These are phyloP conservation scores for Acanthisitta chloris DNA, from an alignment of 2,113 vertebrate genomes.

Conservation along the genomic window DNA sequence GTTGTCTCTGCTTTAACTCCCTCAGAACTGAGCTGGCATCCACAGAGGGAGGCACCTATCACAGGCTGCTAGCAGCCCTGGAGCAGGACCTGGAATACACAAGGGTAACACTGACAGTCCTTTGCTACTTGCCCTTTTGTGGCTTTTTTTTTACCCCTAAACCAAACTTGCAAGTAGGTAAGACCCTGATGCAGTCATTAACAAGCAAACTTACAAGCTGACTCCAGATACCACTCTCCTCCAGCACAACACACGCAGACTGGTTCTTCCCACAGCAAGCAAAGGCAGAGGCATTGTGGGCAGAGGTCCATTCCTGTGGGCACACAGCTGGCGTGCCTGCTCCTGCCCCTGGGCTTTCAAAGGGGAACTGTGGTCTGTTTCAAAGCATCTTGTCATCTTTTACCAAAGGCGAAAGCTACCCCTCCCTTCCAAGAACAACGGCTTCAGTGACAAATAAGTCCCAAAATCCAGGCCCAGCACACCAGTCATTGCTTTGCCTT, in stretches of 20 bases:
- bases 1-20: neutral
- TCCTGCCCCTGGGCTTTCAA: neutral
- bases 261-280: neutral
- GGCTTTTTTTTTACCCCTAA: neutral
- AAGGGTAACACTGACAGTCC: neutral
- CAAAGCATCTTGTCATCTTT: slow-evolving; percentile 32
- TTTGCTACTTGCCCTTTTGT: neutral
- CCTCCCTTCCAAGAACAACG: neutral
- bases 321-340: slow-evolving; percentile 22
- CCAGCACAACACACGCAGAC: neutral
- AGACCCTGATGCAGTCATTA: neutral
- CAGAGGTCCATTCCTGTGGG: slow-evolving; percentile 25
- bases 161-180: slow-evolving; percentile 1
- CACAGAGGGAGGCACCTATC: neutral
- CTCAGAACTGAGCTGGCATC: neutral
- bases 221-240: neutral
- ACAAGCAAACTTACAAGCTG: neutral
- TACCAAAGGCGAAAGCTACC: slow-evolving; percentile 12
- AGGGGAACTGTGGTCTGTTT: neutral
- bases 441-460: slow-evolving; percentile 13
- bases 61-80: neutral
- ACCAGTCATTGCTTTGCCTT: slow-evolving; percentile 93
- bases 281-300: neutral
- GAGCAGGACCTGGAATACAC: neutral
- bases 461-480: slow-evolving; percentile 25